A percentile compares a stretch with the other conserved stretches of the same genome.
These are phyloP conservation scores for Deroplatys truncata DNA, from an alignment of 2,888 invertebrate genomes.

Conservation along the genomic window DNA sequence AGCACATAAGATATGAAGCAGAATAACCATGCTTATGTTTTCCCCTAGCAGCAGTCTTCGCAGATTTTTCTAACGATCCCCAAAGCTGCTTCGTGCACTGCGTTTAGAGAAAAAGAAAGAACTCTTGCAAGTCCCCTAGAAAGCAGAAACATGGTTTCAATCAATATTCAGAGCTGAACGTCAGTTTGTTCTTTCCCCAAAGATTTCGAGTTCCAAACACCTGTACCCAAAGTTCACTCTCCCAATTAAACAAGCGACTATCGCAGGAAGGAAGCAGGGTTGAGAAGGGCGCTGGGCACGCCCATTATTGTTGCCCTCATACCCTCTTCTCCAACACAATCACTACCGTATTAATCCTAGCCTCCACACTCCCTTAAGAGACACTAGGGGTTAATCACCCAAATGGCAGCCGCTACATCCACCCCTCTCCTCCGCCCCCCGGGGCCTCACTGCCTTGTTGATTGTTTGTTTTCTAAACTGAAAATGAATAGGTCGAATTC, in stretches of 20 bases:
- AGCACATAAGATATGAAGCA: no score
- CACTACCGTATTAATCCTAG: neutral
- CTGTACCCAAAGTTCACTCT: neutral
- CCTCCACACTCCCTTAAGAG: neutral
- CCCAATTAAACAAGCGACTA: neutral
- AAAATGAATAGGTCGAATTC: slow-evolving; percentile 24
- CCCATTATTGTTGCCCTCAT: neutral
- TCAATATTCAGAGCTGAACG: neutral
- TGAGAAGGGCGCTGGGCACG: neutral
- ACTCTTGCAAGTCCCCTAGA: neutral
- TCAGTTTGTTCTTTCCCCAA: neutral
- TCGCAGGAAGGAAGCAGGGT: neutral
- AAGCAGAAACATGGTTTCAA: neutral
- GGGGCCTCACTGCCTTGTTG: slow-evolving; percentile 16
- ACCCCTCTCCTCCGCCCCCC: neutral
- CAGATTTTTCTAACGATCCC: no score
- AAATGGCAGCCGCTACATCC: slow-evolving; percentile 25
- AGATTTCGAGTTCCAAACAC: neutral
- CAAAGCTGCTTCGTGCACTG: no score
- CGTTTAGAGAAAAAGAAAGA: neutral
- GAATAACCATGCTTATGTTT: no score
- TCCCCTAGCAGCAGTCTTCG: no score
- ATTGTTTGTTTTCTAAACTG: slow-evolving; percentile 29
- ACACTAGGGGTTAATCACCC: slow-evolving; percentile 28
- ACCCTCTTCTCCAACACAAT: neutral